Conservation (phyloP, 2,113 vertebrate species). For the Scophthalmus maximus region DNA sequence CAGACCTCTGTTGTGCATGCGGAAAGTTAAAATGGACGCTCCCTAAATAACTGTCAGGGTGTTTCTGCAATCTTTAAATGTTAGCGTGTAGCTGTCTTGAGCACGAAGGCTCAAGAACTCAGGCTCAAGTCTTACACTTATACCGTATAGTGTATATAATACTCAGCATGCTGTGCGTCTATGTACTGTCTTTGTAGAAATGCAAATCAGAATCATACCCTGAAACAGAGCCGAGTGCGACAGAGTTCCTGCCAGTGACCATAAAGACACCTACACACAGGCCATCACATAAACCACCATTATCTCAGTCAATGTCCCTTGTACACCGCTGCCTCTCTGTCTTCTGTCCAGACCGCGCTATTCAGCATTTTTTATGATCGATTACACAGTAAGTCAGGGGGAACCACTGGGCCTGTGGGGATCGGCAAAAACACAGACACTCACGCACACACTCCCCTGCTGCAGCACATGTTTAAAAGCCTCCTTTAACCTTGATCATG, state of each 20-base stretch:
- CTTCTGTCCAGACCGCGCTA: conserved; percentile 69
- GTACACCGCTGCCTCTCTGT: conserved; percentile 56
- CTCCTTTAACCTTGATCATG: conserved; percentile 75
- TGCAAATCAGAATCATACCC: conserved; percentile 18
- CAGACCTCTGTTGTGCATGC: background rate
- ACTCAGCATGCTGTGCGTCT: background rate
- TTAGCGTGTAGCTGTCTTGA: no score
- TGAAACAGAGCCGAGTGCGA: conserved; percentile 28
- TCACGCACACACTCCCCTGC: conserved; percentile 28
- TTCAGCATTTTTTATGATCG: conserved; percentile 80
- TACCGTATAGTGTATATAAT: no score
- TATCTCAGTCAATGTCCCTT: conserved; percentile 77
- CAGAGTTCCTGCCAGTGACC: conserved; percentile 52
- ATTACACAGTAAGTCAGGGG: conserved; percentile 76
- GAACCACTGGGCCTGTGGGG: conserved; percentile 66
- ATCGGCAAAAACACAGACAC: conserved; percentile 35
- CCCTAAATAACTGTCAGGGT: no score
- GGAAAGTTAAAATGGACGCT: background rate
- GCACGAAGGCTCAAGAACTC: no score
- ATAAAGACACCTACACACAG: conserved; percentile 46
- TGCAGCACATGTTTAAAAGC: conserved; percentile 67
- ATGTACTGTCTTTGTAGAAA: background rate
- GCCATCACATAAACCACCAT: conserved; percentile 65
- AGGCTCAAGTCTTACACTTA: no score
- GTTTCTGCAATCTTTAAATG: no score